phyloP scores from a whole-genome alignment of 2,888 invertebrate species.

The Tiliacea citrago region DNA sequence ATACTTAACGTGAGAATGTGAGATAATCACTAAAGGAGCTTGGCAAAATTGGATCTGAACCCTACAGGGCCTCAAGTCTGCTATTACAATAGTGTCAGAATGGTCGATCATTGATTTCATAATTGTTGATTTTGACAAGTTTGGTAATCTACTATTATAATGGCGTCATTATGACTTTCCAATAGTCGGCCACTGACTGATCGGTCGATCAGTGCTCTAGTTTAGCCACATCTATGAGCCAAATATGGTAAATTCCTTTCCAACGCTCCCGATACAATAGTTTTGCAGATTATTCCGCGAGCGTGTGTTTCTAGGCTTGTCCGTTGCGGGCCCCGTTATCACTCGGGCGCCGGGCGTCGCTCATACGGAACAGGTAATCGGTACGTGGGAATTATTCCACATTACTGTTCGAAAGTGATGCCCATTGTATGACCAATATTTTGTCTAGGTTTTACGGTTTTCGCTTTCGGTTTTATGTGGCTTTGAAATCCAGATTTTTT shows the following conservation, averaged over 20 bases:
- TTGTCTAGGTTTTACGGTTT: conserved; percentile 47
- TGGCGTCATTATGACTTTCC: no score
- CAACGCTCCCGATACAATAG: conserved; percentile 32
- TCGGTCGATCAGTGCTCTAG: background rate
- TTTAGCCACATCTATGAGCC: background rate
- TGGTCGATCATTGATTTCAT: no score
- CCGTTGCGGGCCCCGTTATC: conserved; percentile 71
- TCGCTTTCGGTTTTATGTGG: conserved; percentile 52
- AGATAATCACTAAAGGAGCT: no score
- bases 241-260: conserved; percentile 23
- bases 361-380: conserved; percentile 69
- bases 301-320: conserved; percentile 67
- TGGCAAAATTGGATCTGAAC: background rate
- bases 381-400: conserved; percentile 78
- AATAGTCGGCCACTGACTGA: no score
- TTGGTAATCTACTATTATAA: no score
- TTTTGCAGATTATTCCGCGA: conserved; percentile 56
- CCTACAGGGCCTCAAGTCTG: no score
- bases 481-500: conserved; percentile 15
- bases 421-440: conserved; percentile 44
- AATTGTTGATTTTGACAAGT: no score
- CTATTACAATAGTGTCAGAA: no score
- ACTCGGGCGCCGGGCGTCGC: conserved; percentile 25
- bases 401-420: conserved; percentile 64
- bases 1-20: background rate